A percentile compares a stretch with the other conserved stretches of the same genome.
These are phyloP conservation scores for Ceratitis capitata DNA, from an alignment of 1,140 invertebrate species.

Conservation along the genomic window DNA sequence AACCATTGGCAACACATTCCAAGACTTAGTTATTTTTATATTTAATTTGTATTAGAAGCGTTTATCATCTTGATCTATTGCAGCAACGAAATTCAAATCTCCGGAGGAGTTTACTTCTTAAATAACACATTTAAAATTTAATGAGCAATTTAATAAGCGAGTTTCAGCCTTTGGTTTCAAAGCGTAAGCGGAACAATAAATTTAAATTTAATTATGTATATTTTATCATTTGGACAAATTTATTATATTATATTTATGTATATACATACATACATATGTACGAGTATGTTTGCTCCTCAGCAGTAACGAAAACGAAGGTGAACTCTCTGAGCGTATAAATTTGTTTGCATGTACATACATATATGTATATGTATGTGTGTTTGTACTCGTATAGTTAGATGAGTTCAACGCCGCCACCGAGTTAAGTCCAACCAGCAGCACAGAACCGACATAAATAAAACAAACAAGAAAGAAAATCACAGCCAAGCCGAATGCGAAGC, in stretches of 20 bases:
- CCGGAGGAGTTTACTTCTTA: no score
- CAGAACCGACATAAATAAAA: background rate
- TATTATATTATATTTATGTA: background rate
- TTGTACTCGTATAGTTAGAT: background rate
- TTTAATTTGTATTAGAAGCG: no score
- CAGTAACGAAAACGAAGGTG: constrained; percentile 10
- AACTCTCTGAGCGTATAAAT: no score
- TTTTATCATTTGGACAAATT: background rate
- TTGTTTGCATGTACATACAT: no score
- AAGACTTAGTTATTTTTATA: no score
- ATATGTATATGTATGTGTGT: no score
- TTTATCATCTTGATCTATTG: no score
- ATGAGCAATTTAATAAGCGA: background rate
- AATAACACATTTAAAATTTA: no score
- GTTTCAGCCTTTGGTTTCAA: background rate
- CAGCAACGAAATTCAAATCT: no score
- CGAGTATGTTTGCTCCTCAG: background rate
- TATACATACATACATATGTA: background rate
- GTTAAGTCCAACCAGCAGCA: no score
- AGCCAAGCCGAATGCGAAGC: background rate
- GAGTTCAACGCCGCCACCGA: constrained; percentile 12
- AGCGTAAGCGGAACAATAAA: background rate
- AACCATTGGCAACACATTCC: no score
- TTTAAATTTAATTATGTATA: background rate
- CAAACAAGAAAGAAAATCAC: background rate